Conservation (phyloP, 1,140 invertebrate species). For the Papilio polyxenes region DNA sequence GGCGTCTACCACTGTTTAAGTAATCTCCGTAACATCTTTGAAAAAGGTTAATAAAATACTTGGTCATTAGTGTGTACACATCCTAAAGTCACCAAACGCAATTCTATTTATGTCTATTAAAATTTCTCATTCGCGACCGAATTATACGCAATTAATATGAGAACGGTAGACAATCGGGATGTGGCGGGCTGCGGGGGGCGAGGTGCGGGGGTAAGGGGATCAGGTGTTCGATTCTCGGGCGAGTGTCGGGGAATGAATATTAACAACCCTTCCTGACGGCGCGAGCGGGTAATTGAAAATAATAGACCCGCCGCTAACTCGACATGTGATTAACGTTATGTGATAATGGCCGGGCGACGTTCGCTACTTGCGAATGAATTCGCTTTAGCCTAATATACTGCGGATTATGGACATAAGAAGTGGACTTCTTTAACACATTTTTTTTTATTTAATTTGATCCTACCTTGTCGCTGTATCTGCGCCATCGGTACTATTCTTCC, state of each 20-base stretch:
- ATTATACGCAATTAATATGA: slow-evolving; percentile 69
- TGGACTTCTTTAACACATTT: neutral
- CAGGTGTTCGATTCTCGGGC: slow-evolving; percentile 66
- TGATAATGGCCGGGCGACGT: slow-evolving; percentile 55
- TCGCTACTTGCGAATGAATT: slow-evolving; percentile 32
- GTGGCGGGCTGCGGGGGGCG: neutral
- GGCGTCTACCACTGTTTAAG: too few relatives aligned
- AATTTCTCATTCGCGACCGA: slow-evolving; percentile 50
- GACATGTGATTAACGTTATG: slow-evolving; percentile 67
- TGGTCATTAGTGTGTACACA: neutral
- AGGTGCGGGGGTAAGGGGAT: slow-evolving; percentile 45
- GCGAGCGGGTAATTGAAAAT: slow-evolving; percentile 70
- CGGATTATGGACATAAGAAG: neutral
- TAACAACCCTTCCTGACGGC: slow-evolving; percentile 72
- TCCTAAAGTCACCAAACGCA: slow-evolving; percentile 43
- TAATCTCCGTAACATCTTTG: too few relatives aligned
- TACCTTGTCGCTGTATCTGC: slow-evolving; percentile 63
- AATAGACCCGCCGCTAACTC: slow-evolving; percentile 64
- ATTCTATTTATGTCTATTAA: slow-evolving; percentile 54
- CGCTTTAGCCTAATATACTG: neutral
- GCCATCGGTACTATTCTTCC: slow-evolving; percentile 81
- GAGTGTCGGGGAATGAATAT: slow-evolving; percentile 72
- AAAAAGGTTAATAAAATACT: neutral
- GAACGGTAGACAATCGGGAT: slow-evolving; percentile 61
- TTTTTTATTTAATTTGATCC: slow-evolving; percentile 20